phyloP scores from a whole-genome alignment of 2,888 invertebrate genomes.

The Amorpha juglandis region DNA sequence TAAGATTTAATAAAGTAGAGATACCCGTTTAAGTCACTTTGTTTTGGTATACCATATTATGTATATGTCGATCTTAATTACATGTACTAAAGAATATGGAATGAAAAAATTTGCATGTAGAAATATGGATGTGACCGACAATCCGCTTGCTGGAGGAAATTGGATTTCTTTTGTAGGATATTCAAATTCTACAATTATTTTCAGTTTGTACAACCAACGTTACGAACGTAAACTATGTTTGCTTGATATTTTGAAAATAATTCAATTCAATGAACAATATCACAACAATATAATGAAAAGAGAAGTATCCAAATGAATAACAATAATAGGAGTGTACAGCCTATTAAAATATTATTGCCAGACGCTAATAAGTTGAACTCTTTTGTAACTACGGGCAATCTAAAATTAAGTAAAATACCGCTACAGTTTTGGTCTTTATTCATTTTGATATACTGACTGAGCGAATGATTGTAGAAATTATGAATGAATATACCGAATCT shows the following conservation, averaged over 20 bases:
- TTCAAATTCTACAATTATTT: too few species aligned
- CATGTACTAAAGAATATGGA: not conserved
- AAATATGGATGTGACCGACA: not conserved
- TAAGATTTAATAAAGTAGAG: not conserved
- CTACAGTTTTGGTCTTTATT: not conserved
- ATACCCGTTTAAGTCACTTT: not conserved
- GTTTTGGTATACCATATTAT: not conserved
- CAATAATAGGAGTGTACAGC: too few species aligned
- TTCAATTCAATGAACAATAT: too few species aligned
- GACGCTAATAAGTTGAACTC: too few species aligned
- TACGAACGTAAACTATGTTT: too few species aligned
- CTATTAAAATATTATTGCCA: too few species aligned
- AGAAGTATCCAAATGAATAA: too few species aligned
- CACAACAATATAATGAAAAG: too few species aligned
- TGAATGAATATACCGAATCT: conserved; percentile 54
- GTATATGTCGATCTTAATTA: not conserved
- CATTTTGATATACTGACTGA: conserved; percentile 38
- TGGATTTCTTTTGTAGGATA: not conserved
- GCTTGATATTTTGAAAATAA: too few species aligned
- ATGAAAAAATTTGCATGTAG: not conserved
- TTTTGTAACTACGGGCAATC: not conserved
- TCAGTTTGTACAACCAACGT: too few species aligned
- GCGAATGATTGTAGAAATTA: conserved; percentile 36
- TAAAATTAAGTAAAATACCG: conserved; percentile 10
- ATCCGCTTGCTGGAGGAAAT: not conserved